Percentiles rank a stretch among this genome's conserved stretches.
phyloP scores from a whole-genome alignment of 2,113 vertebrate genomes.

The Coryphaenoides rupestris region DNA sequence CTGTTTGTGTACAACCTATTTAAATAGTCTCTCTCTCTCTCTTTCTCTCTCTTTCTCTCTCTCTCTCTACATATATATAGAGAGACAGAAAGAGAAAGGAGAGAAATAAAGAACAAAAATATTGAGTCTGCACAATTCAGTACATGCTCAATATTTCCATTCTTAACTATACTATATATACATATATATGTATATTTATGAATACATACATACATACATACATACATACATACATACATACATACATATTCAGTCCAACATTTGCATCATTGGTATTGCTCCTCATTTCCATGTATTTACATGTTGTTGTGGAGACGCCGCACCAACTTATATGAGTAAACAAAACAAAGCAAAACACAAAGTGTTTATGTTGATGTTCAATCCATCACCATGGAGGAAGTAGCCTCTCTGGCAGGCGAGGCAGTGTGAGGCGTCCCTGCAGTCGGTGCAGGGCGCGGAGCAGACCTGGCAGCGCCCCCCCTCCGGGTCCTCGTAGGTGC shows the following conservation, averaged over 20 bases:
- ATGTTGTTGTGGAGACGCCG: slow-evolving; percentile 17
- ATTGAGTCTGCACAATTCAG: background rate
- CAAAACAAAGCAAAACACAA: background rate
- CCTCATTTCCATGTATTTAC: slow-evolving; percentile 15
- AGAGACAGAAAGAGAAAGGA: background rate
- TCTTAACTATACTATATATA: no score
- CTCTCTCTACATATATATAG: no score
- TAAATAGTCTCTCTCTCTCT: no score
- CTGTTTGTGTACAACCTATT: no score
- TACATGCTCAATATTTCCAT: no score
- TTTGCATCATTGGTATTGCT: no score
- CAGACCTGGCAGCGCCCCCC: slow-evolving; percentile 67
- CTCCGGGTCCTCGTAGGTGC: slow-evolving; percentile 65
- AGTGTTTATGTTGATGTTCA: background rate
- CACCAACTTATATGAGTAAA: slow-evolving; percentile 24
- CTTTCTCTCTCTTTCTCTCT: no score
- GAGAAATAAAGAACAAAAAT: background rate
- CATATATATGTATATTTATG: no score
- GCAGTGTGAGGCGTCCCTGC: slow-evolving; percentile 66
- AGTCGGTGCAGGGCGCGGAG: slow-evolving; percentile 68
- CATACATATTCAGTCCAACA: no score
- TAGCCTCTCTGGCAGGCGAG: slow-evolving; percentile 70
- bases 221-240: no score
- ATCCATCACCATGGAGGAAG: slow-evolving; percentile 66
- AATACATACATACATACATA: no score